Evolutionary conservation across 2,797 vertebrate species (phyloP).

Genomic region (Tachyglossus aculeatus): DNA sequence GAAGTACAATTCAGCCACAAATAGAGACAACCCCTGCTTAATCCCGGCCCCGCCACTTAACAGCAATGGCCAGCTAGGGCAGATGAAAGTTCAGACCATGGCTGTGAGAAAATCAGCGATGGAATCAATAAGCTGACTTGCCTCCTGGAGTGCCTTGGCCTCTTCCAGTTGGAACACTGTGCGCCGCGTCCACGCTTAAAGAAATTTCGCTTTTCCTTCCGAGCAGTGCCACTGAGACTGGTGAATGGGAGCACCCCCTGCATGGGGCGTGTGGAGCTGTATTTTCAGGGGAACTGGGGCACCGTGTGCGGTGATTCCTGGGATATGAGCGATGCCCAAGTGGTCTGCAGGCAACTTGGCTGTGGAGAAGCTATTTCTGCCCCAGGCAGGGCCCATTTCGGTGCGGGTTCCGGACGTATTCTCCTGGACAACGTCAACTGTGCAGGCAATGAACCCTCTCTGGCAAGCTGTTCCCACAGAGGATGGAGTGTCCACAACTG

Average conservation of each 20-base stretch:
- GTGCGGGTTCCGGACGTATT: background rate
- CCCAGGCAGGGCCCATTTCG: background rate
- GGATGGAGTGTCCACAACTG: constrained; percentile 4
- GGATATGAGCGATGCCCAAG: background rate
- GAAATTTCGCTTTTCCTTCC: no score
- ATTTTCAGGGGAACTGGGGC: background rate
- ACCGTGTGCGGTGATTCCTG: background rate
- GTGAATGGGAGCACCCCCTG: background rate
- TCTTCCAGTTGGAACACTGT: no score
- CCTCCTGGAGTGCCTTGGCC: no score
- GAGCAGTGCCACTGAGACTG: background rate
- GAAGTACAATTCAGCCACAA: no score
- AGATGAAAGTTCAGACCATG: background rate
- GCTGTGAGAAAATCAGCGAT: background rate
- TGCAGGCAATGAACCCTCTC: background rate
- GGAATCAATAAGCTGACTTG: no score
- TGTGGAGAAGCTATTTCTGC: background rate
- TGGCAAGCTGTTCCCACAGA: background rate
- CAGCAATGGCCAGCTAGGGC: no score
- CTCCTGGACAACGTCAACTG: background rate
- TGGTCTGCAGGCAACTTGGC: background rate
- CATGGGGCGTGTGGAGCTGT: background rate
- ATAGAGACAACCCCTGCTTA: no score
- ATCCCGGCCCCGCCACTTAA: no score
- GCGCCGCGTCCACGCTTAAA: no score